Conservation (phyloP, 37 sponge, comb jelly and placozoan genomes). For the Geodia barretti region DNA sequence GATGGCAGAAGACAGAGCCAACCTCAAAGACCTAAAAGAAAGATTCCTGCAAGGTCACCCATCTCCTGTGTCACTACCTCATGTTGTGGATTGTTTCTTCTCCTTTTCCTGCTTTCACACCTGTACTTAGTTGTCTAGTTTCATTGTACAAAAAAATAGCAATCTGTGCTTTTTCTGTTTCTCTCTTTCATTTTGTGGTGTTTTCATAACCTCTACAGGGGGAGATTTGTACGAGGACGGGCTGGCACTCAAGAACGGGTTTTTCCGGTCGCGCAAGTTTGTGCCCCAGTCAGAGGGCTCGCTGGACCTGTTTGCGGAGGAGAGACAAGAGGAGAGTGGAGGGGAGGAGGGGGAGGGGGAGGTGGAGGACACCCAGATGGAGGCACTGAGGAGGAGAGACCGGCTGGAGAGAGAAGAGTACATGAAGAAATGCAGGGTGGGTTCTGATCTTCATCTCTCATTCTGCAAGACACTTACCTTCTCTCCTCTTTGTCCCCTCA, state of each 20-base stretch:
- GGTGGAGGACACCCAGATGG: slow-evolving; percentile 36
- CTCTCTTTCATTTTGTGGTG: neutral
- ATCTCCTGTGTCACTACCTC: neutral
- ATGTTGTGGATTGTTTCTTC: neutral
- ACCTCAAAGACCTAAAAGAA: slow-evolving; percentile 75
- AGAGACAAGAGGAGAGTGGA: slow-evolving; percentile 32
- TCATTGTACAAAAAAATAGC: neutral
- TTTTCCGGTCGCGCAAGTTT: slow-evolving; percentile 85
- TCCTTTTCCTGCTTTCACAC: neutral
- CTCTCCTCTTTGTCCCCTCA: too few species aligned
- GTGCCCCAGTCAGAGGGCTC: slow-evolving; percentile 61
- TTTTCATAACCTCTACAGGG: slow-evolving; percentile 19
- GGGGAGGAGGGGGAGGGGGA: slow-evolving; percentile 39
- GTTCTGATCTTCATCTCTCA: too few species aligned
- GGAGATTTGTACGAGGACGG: slow-evolving; percentile 91
- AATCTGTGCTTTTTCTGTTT: neutral
- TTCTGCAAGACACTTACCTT: too few species aligned
- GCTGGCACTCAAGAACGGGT: slow-evolving; percentile 73
- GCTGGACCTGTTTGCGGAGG: slow-evolving; percentile 77
- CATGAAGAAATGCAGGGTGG: slow-evolving; percentile 57
- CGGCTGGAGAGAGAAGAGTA: slow-evolving; percentile 84
- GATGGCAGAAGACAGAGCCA: slow-evolving; percentile 80
- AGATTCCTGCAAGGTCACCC: slow-evolving; percentile 69
- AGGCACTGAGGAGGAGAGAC: slow-evolving; percentile 56
- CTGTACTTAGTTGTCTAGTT: neutral